Base-by-base conservation (phyloP, 2,888 invertebrate species). In the Catocala nupta region DNA sequence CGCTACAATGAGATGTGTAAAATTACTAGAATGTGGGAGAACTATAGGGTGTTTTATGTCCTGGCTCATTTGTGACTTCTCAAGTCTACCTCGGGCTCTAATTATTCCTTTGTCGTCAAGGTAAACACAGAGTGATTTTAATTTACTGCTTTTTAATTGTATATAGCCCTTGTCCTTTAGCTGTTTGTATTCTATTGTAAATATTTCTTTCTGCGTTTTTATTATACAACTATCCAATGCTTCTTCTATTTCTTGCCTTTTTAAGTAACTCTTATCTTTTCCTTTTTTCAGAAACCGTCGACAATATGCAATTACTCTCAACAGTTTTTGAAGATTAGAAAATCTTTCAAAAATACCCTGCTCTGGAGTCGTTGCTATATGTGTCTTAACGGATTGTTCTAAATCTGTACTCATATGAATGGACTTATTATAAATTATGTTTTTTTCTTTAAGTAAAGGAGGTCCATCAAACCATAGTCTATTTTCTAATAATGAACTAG, bases 401-500 rank as follows among this genome's bases (percentile, higher is more conserved):
- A 58, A 49, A n/a, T 62, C 49, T 42, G 36, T 55, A 34, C 43
- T 53, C 6, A 44, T 25, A 42, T 58, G 43, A 0, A 43, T 55
- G n/a, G 55, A 45, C 13, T 48, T 55, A 5, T 50, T 45, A 33
- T 56, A 60, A 10, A 34, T n/a, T 7, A 60, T 43, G n/a, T 0
- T 50, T 5, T 61, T 25, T 5, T 42, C 10, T 51, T 43, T 33
- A 5, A 55, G 36, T 36, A 47, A 65, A 12, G 44, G 10, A n/a
- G 65, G 71, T 16, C 71, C 65, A 5, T 39, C 13, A 13, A 58
- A 54, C 65, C 68, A 68, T 10, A 65, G 6, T 12, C 16, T 5
- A 42, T 52, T 43, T 1, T 39, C 12, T 5, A 49, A 7, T 12
- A 54, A 55, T 51, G 34, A 13, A 42, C 49, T 48, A 65, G 10